These are phyloP conservation scores for Apeira syringaria DNA, from an alignment of 2,888 invertebrate species.

Conservation along the genomic window DNA sequence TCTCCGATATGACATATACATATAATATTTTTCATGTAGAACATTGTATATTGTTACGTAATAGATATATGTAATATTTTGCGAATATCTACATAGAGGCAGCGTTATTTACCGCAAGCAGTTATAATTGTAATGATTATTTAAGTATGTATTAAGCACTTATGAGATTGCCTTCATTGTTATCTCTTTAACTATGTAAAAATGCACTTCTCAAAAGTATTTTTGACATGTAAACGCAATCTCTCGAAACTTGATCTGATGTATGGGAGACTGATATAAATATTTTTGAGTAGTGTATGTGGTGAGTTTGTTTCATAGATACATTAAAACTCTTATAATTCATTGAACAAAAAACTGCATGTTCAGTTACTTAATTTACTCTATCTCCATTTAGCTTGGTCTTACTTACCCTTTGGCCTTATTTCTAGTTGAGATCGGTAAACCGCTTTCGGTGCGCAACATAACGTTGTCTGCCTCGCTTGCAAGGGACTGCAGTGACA, in stretches of 20 bases:
- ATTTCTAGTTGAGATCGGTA: too few relatives aligned
- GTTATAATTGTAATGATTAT: conserved; percentile 46
- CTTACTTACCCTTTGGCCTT: too few relatives aligned
- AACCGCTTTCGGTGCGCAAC: too few relatives aligned
- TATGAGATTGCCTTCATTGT: conserved; percentile 37
- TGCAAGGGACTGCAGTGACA: too few relatives aligned
- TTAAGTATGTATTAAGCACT: conserved; percentile 54
- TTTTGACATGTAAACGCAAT: conserved; percentile 34
- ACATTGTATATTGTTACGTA: conserved; percentile 44
- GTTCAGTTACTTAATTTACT: too few relatives aligned
- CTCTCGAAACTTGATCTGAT: conserved; percentile 51
- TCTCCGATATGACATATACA: conserved; percentile 4
- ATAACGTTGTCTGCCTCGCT: too few relatives aligned
- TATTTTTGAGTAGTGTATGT: conserved; percentile 44
- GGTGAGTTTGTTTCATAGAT: conserved; percentile 18
- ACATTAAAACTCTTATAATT: not conserved
- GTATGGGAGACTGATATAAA: conserved; percentile 40
- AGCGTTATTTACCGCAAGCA: conserved; percentile 68
- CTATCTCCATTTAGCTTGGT: too few relatives aligned
- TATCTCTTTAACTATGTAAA: conserved; percentile 6
- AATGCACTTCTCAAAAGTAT: conserved; percentile 31
- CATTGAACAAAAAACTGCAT: too few relatives aligned
- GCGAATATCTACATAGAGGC: conserved; percentile 79
- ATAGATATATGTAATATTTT: conserved; percentile 73
- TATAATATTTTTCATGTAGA: conserved; percentile 53